phyloP scores from a whole-genome alignment of 2,888 invertebrate genomes.

The Leucophenga maculata region DNA sequence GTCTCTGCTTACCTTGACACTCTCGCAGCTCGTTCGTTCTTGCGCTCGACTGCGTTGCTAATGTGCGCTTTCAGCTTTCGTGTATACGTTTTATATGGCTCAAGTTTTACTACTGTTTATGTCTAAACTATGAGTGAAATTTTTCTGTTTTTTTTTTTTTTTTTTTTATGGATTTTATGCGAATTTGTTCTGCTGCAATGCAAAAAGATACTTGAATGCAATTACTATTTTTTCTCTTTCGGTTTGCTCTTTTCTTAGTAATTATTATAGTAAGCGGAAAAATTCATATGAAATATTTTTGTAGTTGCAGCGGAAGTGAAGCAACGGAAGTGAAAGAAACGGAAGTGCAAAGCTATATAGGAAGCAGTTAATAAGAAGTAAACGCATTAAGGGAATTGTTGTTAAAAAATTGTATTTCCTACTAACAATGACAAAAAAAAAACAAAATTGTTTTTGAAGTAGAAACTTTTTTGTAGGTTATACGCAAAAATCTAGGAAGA shows the following conservation, averaged over 20 bases:
- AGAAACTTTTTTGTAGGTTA: no score
- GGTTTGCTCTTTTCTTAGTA: no score
- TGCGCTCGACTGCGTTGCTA: background rate
- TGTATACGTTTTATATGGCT: slow-evolving; percentile 2
- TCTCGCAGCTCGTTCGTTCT: slow-evolving; percentile 3
- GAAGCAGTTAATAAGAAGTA: no score
- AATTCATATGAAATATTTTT: no score
- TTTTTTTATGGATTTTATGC: background rate
- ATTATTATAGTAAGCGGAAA: no score
- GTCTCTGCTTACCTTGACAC: slow-evolving; percentile 16
- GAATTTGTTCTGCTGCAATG: background rate
- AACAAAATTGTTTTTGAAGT: no score
- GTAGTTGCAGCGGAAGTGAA: no score
- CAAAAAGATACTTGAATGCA: background rate
- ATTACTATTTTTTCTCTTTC: background rate
- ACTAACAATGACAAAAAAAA: no score
- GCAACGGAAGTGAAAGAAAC: no score
- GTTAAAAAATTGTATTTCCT: no score
- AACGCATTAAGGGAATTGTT: background rate
- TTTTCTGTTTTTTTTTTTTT: slow-evolving; percentile 31
- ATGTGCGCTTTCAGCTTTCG: slow-evolving; percentile 1
- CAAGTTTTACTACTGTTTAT: background rate
- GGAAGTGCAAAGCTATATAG: no score
- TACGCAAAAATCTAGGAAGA: no score
- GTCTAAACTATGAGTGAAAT: slow-evolving; percentile 28